Conservation (phyloP, 2,888 invertebrate genomes). For the Agrotis ipsilon region DNA sequence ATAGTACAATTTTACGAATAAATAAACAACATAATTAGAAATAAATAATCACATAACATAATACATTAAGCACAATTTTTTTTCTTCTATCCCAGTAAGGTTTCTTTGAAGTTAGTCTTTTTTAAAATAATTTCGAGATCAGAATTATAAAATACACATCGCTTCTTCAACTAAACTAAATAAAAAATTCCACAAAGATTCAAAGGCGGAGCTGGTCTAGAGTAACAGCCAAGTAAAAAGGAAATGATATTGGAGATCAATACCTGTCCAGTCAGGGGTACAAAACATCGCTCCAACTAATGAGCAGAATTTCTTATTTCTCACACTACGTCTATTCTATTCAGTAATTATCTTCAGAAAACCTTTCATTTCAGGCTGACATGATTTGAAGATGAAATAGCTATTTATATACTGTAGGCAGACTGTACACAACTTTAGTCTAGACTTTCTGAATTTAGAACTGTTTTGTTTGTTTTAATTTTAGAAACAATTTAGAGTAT, state of each 20-base stretch:
- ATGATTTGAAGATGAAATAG: not conserved
- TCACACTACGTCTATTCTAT: not conserved
- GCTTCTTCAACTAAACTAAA: too few relatives aligned
- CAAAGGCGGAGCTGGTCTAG: not conserved
- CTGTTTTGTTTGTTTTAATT: not conserved
- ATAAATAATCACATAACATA: too few relatives aligned
- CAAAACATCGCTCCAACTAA: constrained; percentile 8
- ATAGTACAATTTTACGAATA: too few relatives aligned
- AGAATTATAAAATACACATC: not conserved
- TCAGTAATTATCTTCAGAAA: not conserved
- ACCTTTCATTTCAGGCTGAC: constrained; percentile 4
- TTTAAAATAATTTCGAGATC: not conserved
- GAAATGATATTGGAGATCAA: constrained; percentile 29
- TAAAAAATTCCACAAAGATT: not conserved
- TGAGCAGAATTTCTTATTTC: constrained; percentile 11
- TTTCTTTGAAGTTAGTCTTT: too few relatives aligned
- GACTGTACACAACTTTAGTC: not conserved
- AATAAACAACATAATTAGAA: too few relatives aligned
- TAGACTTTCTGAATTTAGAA: too few relatives aligned
- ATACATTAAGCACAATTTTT: too few relatives aligned
- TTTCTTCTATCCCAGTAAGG: too few relatives aligned
- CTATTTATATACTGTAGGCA: too few relatives aligned
- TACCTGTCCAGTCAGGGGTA: not conserved
- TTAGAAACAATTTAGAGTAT: too few relatives aligned
- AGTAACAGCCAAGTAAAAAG: constrained; percentile 15